Evolutionary conservation across 2,888 invertebrate genomes (phyloP).

Genomic region (Apamea epomidion): DNA sequence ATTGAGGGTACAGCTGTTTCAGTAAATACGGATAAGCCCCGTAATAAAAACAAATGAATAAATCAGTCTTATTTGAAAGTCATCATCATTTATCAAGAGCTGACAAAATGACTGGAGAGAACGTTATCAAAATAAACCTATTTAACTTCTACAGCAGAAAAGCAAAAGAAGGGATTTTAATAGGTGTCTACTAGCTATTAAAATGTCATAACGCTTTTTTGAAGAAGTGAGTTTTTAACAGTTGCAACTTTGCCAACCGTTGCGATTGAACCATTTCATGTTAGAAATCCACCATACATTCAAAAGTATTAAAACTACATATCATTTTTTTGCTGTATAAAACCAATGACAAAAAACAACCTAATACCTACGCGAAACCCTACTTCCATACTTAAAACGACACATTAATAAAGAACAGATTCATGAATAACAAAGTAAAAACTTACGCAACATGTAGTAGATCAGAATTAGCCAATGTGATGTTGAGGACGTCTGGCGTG

Average conservation of each 20-base stretch:
- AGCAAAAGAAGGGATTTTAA: not conserved
- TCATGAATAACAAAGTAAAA: constrained; percentile 41
- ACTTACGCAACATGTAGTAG: constrained; percentile 87
- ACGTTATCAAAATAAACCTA: not conserved
- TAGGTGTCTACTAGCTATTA: not conserved
- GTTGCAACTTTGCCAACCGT: not conserved
- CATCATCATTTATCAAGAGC: not conserved
- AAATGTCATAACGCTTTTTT: not conserved
- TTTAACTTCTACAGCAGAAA: not conserved
- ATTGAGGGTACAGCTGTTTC: constrained; percentile 20
- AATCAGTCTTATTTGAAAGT: not conserved
- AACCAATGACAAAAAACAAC: not conserved
- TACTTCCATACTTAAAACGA: constrained; percentile 1
- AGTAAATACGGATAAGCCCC: not conserved
- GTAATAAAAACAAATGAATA: not conserved
- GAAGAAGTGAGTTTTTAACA: not conserved
- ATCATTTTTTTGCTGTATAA: not conserved
- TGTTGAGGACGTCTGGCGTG: constrained; percentile 83
- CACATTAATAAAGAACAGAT: constrained; percentile 20
- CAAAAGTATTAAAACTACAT: not conserved
- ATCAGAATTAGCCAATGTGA: constrained; percentile 86
- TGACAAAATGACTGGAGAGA: not conserved
- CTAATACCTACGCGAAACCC: not conserved
- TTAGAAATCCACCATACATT: not conserved
- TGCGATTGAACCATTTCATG: not conserved